Evolutionary conservation across 2,888 invertebrate genomes (phyloP).

Genomic region (Pristionchus japonicus): DNA sequence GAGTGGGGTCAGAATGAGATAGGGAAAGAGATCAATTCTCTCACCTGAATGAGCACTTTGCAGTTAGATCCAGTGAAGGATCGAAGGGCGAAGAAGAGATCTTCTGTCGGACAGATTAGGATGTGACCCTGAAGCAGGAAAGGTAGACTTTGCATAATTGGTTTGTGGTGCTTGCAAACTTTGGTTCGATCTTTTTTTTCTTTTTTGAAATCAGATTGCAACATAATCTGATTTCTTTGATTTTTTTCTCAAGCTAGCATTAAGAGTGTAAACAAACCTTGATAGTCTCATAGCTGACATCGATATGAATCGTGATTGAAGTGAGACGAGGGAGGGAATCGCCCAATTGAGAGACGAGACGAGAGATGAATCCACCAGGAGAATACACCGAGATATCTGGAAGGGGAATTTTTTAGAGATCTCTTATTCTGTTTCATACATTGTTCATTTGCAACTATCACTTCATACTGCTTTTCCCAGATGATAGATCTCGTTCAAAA

Average conservation of each 20-base stretch:
- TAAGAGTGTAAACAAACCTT: neutral
- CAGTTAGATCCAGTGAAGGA: slow-evolving; percentile 55
- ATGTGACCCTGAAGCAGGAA: slow-evolving; percentile 43
- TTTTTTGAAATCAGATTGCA: no score
- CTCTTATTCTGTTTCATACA: no score
- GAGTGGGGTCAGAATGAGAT: neutral
- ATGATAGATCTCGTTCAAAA: no score
- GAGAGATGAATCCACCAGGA: slow-evolving; percentile 60
- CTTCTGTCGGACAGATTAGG: slow-evolving; percentile 61
- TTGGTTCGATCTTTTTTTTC: no score
- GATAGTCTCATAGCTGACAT: slow-evolving; percentile 62
- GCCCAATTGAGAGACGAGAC: slow-evolving; percentile 53
- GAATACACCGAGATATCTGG: slow-evolving; percentile 60
- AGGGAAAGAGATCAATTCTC: neutral
- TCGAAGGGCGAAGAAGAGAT: slow-evolving; percentile 60
- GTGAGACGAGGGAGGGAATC: slow-evolving; percentile 49
- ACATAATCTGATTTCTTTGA: no score
- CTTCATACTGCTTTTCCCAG: no score
- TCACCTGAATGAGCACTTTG: slow-evolving; percentile 64
- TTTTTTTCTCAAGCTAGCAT: no score
- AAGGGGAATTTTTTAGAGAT: neutral
- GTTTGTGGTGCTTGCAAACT: neutral
- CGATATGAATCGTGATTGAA: slow-evolving; percentile 63
- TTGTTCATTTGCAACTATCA: no score
- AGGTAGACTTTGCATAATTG: neutral